Base-by-base conservation (phyloP, 2,888 invertebrate genomes). In the Hecatera dysodea region DNA sequence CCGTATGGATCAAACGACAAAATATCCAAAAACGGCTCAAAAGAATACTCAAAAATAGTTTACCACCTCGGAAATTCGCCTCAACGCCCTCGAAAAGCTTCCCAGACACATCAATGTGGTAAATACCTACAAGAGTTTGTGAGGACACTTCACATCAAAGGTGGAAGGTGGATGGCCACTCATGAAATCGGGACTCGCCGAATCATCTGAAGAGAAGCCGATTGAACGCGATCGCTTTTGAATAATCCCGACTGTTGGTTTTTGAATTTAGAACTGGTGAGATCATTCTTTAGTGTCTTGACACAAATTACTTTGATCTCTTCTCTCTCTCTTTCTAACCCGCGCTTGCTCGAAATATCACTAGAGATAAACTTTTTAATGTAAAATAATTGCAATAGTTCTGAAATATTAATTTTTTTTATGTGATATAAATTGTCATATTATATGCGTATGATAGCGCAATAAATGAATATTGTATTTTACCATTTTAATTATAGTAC, bases 71-170 rank as follows among this genome's bases (percentile, higher is more conserved):
- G 48, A 66, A 81, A 81, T 81, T 69, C 78, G 64, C 60, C 27
- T 69, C 64, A 62, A 64, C 70, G 64, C 82, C 67, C 70, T 53
- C 57, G 6, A 36, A 83, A 76, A 39, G 68, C 61, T 62, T 61
- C 68, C 65, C 78, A 77, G 66, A 75, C 57, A 80, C 87, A 87
- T 83, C 75, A 75, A 80, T 82, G 73, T 52, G 63, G 81, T 84
- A 86, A 86, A 87, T 87, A 82, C n/a, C n/a, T n/a, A n/a, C 78
- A 80, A 77, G 79, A 72, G 83, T 75, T 73, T 61, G 63, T 42
- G 65, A 83, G 73, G 66, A 62, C 68, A 72, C 83, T 85, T 19
- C 67, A 67, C 79, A 69, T 83, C 83, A 86, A 83, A 85, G 81
- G 72, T 55, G 61, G 64, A 71, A 72, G 71, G 72, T 74, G 53